Evolutionary conservation across 2,888 invertebrate genomes (phyloP), one percentile per base, ranked within the genome.

Genomic region (Smittia sp.): DNA sequence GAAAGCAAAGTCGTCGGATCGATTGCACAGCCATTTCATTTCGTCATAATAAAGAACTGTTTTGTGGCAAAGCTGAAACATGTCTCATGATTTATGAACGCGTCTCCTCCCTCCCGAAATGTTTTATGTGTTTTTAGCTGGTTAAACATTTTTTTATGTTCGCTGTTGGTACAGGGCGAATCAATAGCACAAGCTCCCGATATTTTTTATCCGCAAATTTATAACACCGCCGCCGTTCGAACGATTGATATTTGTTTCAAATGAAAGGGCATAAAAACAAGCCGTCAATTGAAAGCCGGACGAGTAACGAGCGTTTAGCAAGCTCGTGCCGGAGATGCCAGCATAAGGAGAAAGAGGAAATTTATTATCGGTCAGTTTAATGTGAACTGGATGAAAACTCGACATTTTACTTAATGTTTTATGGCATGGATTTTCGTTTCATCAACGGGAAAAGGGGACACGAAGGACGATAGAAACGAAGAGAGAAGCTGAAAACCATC

Each of bases 61-160:
- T 58, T 58, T 22, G 18, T 22, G 58, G 18, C 20, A 58, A 58
- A 58, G 18, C 7, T 6, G 18, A 58, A 58, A 58, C 22, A 58
- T 20, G 18, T 9, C 18, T 39, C 67, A 67, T 67, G 67, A 67
- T 67, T 67, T 67, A 67, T 67, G 25, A 46, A 67, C 66, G 32
- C 32, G n/a, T n/a, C n/a, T n/a, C n/a, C n/a, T n/a, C 66, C 6
- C 39, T 41, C 67, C 24, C 22, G 32, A 18, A 22, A 68, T 41
- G 52, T 52, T 69, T 69, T 54, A 69, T 69, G 69, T 69, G 69
- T 32, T 69, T 69, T 41, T 69, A 27, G 52, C 41, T 69, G 69
- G 69, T 69, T 69, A 69, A 69, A 69, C 69, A 69, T 41, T 67
- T 67, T 39, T 41, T 27, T 39, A 27, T 15, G 25, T 39, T 54